Evolutionary conservation across 2,113 vertebrate genomes (phyloP), one percentile per base, ranked within the genome.

Genomic region (Gallinago jamesoni): DNA sequence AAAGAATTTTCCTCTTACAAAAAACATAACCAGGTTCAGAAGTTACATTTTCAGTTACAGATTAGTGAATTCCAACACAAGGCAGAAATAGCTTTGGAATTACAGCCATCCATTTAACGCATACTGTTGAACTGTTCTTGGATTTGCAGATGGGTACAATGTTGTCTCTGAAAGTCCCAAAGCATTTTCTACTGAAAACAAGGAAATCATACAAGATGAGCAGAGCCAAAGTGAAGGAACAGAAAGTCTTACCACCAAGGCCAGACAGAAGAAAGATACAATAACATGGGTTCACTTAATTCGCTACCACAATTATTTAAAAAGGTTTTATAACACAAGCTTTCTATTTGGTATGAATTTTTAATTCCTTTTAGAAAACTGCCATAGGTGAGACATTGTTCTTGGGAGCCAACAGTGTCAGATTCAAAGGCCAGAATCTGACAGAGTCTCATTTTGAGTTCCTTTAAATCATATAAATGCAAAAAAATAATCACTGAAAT

Each of bases 271-370:
- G 35, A 94, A 72, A 94, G 33, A 89, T 43, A 81, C 83, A 69
- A 78, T 98, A 93, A 98, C 98, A 23, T 99, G 98, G 98, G 43
- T 97, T 75, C 98, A 98, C 68, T 82, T 99, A 53, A 87, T 98
- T 47, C 98, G 94, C 59, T 99, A 99, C 94, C 96, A 98, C 73
- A 97, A 92, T 74, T 96, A 98, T 78, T 96, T 99, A 77, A 96
- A 97, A 85, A 98, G 98, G 76, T 96, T 98, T 73, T 97, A 97
- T 62, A 98, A 96, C 81, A 92, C 97, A 95, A 97, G 93, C 68
- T 96, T 95, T 37, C 68, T 96, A 15, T 79, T 96, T 83, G 98
- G 99, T 99, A 97, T 39, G 96, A 84, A 25, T 53, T 64, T 77
- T 74, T 81, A 11, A 39, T 94, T 92, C 59, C 48, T 91, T 87